A percentile compares a stretch with the other conserved stretches of the same genome.
Conservation (phyloP, 1,140 invertebrate genomes). For the Zaprionus tsacasi region DNA sequence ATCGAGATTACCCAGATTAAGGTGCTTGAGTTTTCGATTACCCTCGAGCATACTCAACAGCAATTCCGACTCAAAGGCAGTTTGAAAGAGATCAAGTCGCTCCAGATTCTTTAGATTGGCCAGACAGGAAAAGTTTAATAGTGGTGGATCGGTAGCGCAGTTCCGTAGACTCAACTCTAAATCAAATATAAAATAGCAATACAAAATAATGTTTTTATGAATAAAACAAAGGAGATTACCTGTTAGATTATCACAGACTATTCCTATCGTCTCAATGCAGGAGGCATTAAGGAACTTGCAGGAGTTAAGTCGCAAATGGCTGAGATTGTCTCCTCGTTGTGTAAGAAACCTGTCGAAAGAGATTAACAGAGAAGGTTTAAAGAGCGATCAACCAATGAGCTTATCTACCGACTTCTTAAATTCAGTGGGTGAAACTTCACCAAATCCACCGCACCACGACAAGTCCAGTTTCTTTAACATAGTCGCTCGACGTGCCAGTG, state of each 20-base stretch:
- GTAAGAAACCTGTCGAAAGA: constrained; percentile 87
- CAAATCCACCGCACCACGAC: constrained; percentile 94
- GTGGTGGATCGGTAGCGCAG: constrained; percentile 84
- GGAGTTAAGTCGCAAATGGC: constrained; percentile 89
- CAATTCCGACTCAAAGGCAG: constrained; percentile 87
- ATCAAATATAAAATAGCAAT: constrained; percentile 56
- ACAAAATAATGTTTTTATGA: too few species aligned
- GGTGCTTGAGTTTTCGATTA: constrained; percentile 89
- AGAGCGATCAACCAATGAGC: not conserved
- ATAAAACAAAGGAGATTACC: too few species aligned
- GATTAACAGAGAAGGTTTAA: not conserved
- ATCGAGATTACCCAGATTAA: constrained; percentile 87
- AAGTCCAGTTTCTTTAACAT: constrained; percentile 91
- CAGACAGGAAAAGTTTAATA: constrained; percentile 87
- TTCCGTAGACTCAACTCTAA: constrained; percentile 89
- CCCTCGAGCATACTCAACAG: constrained; percentile 88
- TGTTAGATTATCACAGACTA: constrained; percentile 88
- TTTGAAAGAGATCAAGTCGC: constrained; percentile 91
- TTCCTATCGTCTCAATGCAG: constrained; percentile 87
- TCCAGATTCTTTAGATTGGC: constrained; percentile 87
- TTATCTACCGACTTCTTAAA: constrained; percentile 71
- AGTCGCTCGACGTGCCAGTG: constrained; percentile 86
- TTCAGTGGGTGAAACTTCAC: constrained; percentile 79
- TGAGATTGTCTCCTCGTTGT: constrained; percentile 88
- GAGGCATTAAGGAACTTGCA: constrained; percentile 90